Percentiles rank a stretch among this genome's conserved stretches.
These are phyloP conservation scores for Schizopygopsis malacanthus DNA, from an alignment of 2,797 vertebrate species.

Conservation along the genomic window DNA sequence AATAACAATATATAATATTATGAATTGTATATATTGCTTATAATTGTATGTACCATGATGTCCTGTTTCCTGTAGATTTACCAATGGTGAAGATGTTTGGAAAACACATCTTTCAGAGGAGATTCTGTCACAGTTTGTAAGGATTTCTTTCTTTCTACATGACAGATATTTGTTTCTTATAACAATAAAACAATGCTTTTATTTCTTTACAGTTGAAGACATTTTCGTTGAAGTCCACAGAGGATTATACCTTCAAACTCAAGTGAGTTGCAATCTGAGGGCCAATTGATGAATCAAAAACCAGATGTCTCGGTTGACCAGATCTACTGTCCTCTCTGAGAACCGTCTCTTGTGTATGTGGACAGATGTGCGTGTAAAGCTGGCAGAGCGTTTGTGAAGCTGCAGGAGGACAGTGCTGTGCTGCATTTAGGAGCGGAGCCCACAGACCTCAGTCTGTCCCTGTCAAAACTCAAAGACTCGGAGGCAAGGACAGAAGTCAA, in stretches of 20 bases:
- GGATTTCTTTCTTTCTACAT: conserved; percentile 30
- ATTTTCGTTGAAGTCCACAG: conserved; percentile 68
- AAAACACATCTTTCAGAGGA: conserved; percentile 68
- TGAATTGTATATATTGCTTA: neutral
- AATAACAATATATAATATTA: neutral
- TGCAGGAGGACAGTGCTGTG: conserved; percentile 59
- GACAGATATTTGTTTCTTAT: neutral
- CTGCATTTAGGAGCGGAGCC: conserved; percentile 63
- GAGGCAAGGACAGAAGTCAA: conserved; percentile 68
- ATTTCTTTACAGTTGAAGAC: conserved; percentile 65
- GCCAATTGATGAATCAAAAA: neutral
- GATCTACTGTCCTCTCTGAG: neutral
- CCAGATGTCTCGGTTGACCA: neutral
- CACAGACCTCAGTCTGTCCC: conserved; percentile 55
- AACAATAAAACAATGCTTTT: conserved; percentile 11
- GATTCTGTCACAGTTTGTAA: conserved; percentile 66
- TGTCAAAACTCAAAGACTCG: conserved; percentile 64
- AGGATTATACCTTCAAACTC: conserved; percentile 71
- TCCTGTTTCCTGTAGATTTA: conserved; percentile 66
- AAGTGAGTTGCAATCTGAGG: conserved; percentile 64
- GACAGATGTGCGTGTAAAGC: conserved; percentile 67
- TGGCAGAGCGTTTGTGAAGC: conserved; percentile 62
- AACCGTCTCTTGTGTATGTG: neutral
- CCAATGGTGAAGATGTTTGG: conserved; percentile 75
- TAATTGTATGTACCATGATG: neutral